A percentile compares a stretch with the other conserved stretches of the same genome.
These are phyloP conservation scores for Andrena bicolor DNA, from an alignment of 2,888 invertebrate species.

Conservation along the genomic window DNA sequence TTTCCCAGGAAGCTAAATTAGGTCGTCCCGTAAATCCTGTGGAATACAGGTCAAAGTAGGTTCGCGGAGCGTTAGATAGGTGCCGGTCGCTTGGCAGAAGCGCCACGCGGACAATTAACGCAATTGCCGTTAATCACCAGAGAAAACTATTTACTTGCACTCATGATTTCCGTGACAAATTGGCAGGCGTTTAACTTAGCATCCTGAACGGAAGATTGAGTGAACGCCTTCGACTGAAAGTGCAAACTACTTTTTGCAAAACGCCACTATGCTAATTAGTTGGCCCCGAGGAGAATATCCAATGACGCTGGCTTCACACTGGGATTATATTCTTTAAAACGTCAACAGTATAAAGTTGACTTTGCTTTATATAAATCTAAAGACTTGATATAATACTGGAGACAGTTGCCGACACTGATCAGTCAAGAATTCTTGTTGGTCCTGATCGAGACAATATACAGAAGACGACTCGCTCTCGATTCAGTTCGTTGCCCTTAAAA, in stretches of 20 bases:
- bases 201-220: background rate
- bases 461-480: too few relatives aligned
- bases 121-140: slow-evolving; percentile 21
- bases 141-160: background rate
- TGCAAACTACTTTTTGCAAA: too few relatives aligned
- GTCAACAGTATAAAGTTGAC: background rate
- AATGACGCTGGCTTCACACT: background rate
- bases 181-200: background rate
- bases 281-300: background rate
- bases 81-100: slow-evolving; percentile 8
- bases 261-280: background rate
- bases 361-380: background rate
- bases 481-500: too few relatives aligned
- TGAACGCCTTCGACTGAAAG: background rate
- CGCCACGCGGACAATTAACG: slow-evolving; percentile 36
- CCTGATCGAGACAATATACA: too few relatives aligned
- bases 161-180: background rate
- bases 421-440: too few relatives aligned
- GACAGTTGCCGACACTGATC: too few relatives aligned
- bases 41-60: slow-evolving; percentile 56
- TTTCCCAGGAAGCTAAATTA: slow-evolving; percentile 63
- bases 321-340: background rate
- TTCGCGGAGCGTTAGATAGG: slow-evolving; percentile 42
- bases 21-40: slow-evolving; percentile 60
- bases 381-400: background rate